Base-by-base conservation (phyloP, 2,113 vertebrate genomes). In the Podarcis cretensis region DNA sequence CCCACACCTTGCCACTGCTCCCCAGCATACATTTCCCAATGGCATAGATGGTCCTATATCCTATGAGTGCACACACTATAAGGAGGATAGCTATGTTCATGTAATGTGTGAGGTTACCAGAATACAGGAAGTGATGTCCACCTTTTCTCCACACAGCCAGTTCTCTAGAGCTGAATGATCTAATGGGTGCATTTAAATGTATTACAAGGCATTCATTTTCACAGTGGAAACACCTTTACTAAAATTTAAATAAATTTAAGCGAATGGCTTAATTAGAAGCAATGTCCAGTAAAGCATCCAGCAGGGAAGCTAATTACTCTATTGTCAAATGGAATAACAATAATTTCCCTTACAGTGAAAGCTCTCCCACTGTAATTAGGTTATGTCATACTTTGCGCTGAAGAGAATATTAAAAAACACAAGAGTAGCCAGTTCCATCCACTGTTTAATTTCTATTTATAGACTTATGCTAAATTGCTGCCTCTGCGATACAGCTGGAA, bases 251-350 rank as follows among this genome's bases (percentile, higher is more conserved):
- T 94, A 95, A 94, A 90, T 94, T 96, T 4, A 68, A 90, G 10
- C 88, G 9, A 43, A 94, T 95, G 8, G 86, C 90, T 96, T 96
- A 96, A 96, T 96, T 96, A 97, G 91, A 84, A 84, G 74, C 90
- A 93, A 83, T 66, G 95, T 91, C 88, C 84, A 95, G 86, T 92
- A 94, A 95, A 96, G 93, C 59, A 94, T 94, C 91, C 90, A 94
- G 86, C 92, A 91, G 90, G 94, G 92, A 97, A 96, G 85, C 92
- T 96, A 97, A 97, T 97, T 96, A 96, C 93, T 96, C 96, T 88
- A 96, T 95, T 97, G 91, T 97, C 94, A 96, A 95, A 96, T 95
- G 88, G 94, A 96, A 95, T 95, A 97, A 95, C 94, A 96, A 95
- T 40, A 76, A 90, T 95, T 97, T 96, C 91, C 88, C 92, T 94